Evolutionary conservation across 2,797 vertebrate species (phyloP), one percentile per base, ranked within the genome.

Genomic region (Harpagifer antarcticus): DNA sequence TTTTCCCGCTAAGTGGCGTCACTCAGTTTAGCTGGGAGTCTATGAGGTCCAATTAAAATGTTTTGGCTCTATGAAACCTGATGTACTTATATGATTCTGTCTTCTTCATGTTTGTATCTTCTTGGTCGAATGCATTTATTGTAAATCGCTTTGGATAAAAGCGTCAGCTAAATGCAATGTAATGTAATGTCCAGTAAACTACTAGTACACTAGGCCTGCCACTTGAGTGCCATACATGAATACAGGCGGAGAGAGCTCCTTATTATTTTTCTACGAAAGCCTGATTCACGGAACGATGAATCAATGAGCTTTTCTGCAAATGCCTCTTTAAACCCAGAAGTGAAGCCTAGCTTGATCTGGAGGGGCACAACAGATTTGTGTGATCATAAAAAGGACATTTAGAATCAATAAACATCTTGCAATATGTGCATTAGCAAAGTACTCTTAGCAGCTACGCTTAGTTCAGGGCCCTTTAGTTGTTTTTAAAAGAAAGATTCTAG

Each of bases 211-310:
- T 0, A 13, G 17, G 45, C 40, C 23, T 72, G 9, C 23, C 59
- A 65, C 44, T 73, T 65, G 13, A 43, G 44, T 9, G 4, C 5
- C 44, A 57, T 31, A 27, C 3, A 56, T 69, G 60, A 73, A 52
- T 65, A 19, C 56, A 37, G 23, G 60, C 67, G 55, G 49, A 27
- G 27, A 27, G 27, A 27, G 27, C 27, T 27, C 27, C 27, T 27
- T 27, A 27, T 27, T 27, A 4, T 27, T 27, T 27, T 27, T 27
- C 27, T 27, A 19, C 3, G 11, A 31, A 2, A 20, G 61, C 53
- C 54, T 17, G 13, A 44, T 43, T 62, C 3, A 47, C 12, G 11
- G 1, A 3, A 33, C 19, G 48, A 68, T 31, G 20, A 1, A 17
- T 58, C 27, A 73, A 27, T n/a, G 8, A 52, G 14, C 50, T 49